Base-by-base conservation (phyloP, 2,797 vertebrate species). In the Columba guinea region DNA sequence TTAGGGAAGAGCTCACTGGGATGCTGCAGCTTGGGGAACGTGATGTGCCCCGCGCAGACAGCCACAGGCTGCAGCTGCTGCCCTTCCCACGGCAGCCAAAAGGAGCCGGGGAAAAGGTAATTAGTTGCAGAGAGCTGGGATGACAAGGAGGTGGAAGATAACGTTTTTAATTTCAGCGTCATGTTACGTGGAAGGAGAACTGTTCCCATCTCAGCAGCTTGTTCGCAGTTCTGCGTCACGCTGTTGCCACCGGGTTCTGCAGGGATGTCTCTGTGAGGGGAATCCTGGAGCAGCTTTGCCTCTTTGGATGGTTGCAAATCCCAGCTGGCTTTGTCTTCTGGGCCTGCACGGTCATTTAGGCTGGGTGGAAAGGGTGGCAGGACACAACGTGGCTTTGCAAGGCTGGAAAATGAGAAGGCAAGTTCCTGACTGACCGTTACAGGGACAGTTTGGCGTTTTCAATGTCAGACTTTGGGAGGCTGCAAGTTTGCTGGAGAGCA, bases 401-500 rank as follows among this genome's bases (percentile, higher is more conserved):
- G 58, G 77, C 62, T 78, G 81, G 87, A 65, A 75, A 69, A 41
- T 32, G 90, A 39, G 62, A 32, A 60, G 51, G 75, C 10, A 11
- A 59, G 52, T 49, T 20, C 52, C 68, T 21, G 60, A 1, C 8
- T 21, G 48, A 13, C 20, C 7, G 52, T 18, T 56, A 22, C 39
- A n/a, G 58, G 8, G 24, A 35, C 34, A 48, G 34, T 41, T 62
- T 62, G 74, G 55, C 26, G 58, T 10, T 41, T 56, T 15, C 51
- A 35, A 1, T 0, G 0, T 6, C 0, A 0, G 28, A 8, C 37
- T 55, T 44, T 1, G 22, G 59, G 51, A 64, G 32, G 46, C 67
- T 37, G 70, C 3, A 77, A 60, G 46, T 51, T 63, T 39, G 60
- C 62, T 77, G 62, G 28, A 18, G 18, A 51, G 17, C 21, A 26